Percentiles rank a stretch among this genome's conserved stretches.
phyloP scores from a whole-genome alignment of 2,888 invertebrate species.

The Drosophila silvestris region DNA sequence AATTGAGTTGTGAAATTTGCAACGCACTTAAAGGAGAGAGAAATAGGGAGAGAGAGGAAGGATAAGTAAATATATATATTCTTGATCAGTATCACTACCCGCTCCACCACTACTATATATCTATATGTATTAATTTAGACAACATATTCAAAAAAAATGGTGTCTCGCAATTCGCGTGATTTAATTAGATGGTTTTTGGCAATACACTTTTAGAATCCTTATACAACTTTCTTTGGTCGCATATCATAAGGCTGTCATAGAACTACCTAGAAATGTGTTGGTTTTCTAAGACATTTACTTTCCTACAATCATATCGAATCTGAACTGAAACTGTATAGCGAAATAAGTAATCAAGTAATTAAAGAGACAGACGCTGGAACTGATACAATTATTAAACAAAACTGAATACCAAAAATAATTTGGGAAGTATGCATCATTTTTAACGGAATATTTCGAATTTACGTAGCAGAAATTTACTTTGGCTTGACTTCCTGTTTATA shows the following conservation, averaged over 20 bases:
- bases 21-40: neutral
- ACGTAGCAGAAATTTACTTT: too few relatives aligned
- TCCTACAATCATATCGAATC: neutral
- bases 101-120: neutral
- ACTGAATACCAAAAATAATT: neutral
- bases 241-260: neutral
- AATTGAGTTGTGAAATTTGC: neutral
- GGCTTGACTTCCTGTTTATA: neutral
- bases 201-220: neutral
- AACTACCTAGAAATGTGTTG: neutral
- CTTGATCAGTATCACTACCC: neutral
- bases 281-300: neutral
- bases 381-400: neutral
- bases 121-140: neutral
- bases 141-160: neutral
- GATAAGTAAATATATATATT: neutral
- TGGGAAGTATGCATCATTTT: neutral
- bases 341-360: neutral
- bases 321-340: neutral
- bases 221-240: neutral
- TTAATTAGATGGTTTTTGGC: neutral
- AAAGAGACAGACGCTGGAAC: neutral
- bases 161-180: neutral
- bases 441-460: neutral
- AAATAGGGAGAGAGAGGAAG: neutral